These are phyloP conservation scores for Vanessa tameamea DNA, from an alignment of 1,140 invertebrate genomes.

Conservation along the genomic window DNA sequence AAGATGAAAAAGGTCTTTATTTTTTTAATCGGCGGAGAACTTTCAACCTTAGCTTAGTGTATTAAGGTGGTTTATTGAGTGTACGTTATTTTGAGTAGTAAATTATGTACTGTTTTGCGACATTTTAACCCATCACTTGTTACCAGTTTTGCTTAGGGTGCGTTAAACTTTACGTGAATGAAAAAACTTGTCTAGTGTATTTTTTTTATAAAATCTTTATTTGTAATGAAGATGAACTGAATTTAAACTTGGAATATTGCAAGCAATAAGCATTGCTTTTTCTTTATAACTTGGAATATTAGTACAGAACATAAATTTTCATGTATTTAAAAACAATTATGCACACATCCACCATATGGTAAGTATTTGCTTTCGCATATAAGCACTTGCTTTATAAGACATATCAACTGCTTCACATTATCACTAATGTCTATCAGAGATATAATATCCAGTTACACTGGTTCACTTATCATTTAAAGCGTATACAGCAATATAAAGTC, in stretches of 20 bases:
- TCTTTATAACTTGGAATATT: neutral
- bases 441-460: too few species aligned
- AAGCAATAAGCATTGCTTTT: neutral
- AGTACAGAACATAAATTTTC: neutral
- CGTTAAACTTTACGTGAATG: conserved; percentile 48
- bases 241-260: conserved; percentile 3
- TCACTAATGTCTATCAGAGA: too few species aligned
- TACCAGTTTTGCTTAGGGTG: conserved; percentile 48
- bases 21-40: neutral
- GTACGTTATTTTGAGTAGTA: conserved; percentile 17
- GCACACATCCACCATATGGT: too few species aligned
- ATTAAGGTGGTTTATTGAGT: conserved; percentile 30
- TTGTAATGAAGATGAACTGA: conserved; percentile 24
- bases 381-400: too few species aligned
- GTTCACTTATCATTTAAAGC: too few species aligned
- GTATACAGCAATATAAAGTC: too few species aligned
- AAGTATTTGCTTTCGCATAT: too few species aligned
- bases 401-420: too few species aligned
- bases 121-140: conserved; percentile 45
- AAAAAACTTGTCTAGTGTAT: conserved; percentile 32
- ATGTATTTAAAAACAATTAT: too few species aligned
- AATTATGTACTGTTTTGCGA: conserved; percentile 43
- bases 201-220: conserved; percentile 33
- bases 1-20: conserved; percentile 28
- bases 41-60: conserved; percentile 25